These are phyloP conservation scores for Halictus ligatus DNA, from an alignment of 2,888 invertebrate genomes.

Conservation along the genomic window DNA sequence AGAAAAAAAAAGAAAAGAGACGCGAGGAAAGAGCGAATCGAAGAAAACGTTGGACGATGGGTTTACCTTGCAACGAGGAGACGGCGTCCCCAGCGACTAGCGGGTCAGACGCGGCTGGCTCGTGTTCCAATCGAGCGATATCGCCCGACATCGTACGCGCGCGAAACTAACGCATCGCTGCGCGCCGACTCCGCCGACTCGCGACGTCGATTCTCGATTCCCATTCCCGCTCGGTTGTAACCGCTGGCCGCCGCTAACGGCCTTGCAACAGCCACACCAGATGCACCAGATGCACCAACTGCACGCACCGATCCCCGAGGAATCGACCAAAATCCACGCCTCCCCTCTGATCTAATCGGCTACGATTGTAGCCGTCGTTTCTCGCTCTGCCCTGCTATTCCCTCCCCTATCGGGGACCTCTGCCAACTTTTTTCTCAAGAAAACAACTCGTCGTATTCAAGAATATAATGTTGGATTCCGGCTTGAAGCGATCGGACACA, in stretches of 20 bases:
- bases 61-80: slow-evolving; percentile 48
- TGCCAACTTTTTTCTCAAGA: neutral
- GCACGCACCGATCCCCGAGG: neutral
- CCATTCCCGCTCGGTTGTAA: slow-evolving; percentile 18
- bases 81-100: slow-evolving; percentile 41
- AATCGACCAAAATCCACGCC: neutral
- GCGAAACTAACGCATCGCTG: slow-evolving; percentile 54
- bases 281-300: neutral
- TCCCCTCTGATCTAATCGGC: neutral
- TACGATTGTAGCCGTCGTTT: neutral
- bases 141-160: slow-evolving; percentile 58
- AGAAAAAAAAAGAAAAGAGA: neutral
- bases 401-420: neutral
- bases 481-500: too few relatives aligned
- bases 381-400: neutral
- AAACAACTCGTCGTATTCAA: neutral
- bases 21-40: neutral
- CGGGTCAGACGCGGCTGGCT: slow-evolving; percentile 53
- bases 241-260: slow-evolving; percentile 9
- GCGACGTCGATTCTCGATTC: neutral
- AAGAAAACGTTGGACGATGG: neutral
- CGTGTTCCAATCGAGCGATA: slow-evolving; percentile 57
- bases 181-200: slow-evolving; percentile 31
- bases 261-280: neutral
- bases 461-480: neutral